Evolutionary conservation across 2,797 vertebrate genomes (phyloP).

Genomic region (Sebastes umbrosus): DNA sequence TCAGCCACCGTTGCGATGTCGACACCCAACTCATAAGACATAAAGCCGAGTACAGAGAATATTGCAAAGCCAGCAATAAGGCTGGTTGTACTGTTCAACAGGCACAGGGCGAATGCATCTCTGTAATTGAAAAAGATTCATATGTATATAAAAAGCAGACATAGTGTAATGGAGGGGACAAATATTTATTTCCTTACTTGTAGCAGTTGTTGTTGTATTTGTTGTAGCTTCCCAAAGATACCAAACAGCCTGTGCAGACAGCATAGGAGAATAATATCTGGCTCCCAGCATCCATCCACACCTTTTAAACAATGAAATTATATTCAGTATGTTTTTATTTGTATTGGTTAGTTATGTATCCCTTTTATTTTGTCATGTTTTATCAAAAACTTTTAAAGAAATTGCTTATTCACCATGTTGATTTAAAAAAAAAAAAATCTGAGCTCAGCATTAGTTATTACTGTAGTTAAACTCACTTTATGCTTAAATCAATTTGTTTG

Average conservation of each 20-base stretch:
- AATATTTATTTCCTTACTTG: slow-evolving; percentile 44
- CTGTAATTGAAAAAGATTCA: slow-evolving; percentile 67
- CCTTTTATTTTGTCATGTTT: too few relatives aligned
- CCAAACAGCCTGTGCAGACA: slow-evolving; percentile 69
- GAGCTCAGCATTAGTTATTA: too few relatives aligned
- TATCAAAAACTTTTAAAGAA: too few relatives aligned
- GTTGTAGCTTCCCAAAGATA: slow-evolving; percentile 76
- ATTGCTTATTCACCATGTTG: too few relatives aligned
- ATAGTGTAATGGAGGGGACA: neutral
- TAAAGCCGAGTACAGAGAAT: slow-evolving; percentile 91
- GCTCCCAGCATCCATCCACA: slow-evolving; percentile 80
- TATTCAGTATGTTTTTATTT: neutral
- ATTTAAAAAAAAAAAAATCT: too few relatives aligned
- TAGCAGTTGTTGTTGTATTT: slow-evolving; percentile 78
- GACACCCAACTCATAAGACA: slow-evolving; percentile 86
- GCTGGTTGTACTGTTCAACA: slow-evolving; percentile 88
- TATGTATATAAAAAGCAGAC: neutral
- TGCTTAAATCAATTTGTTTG: too few relatives aligned
- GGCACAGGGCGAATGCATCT: slow-evolving; percentile 86
- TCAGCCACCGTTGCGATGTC: slow-evolving; percentile 88
- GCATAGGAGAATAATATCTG: slow-evolving; percentile 78
- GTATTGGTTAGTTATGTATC: neutral
- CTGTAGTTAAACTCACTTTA: too few relatives aligned
- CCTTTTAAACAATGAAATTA: slow-evolving; percentile 43
- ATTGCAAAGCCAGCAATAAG: slow-evolving; percentile 90